These are phyloP conservation scores for Meghimatium bilineatum DNA, from an alignment of 2,888 invertebrate species.

Conservation along the genomic window DNA sequence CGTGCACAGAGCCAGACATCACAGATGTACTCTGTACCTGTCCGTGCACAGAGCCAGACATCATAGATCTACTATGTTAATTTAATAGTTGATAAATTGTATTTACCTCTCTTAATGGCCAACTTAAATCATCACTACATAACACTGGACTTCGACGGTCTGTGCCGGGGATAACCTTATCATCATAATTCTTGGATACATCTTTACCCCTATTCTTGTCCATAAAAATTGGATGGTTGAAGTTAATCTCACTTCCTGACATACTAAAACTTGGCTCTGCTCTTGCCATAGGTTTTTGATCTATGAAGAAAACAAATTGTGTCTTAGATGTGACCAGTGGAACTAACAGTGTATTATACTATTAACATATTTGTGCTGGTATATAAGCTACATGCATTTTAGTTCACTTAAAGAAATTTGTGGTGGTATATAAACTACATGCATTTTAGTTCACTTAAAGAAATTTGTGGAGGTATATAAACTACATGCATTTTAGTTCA, in stretches of 20 bases:
- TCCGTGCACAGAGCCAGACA: too few relatives aligned
- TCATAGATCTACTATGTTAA: neutral
- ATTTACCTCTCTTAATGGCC: neutral
- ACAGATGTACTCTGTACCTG: too few relatives aligned
- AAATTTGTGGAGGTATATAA: neutral
- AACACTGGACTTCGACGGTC: neutral
- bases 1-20: too few relatives aligned
- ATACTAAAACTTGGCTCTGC: neutral
- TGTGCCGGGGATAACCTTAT: slow-evolving; percentile 54
- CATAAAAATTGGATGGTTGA: slow-evolving; percentile 39
- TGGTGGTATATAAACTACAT: neutral
- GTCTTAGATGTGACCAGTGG: neutral
- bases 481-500: neutral
- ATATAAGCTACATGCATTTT: neutral
- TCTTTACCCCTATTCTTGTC: slow-evolving; percentile 1
- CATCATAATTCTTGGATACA: slow-evolving; percentile 50
- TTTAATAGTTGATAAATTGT: neutral
- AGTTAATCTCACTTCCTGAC: slow-evolving; percentile 46
- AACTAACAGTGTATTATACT: neutral
- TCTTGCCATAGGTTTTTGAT: neutral
- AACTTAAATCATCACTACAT: neutral
- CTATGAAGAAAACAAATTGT: neutral
- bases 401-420: neutral
- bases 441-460: too few relatives aligned
- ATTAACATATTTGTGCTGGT: neutral